Base-by-base conservation (phyloP, 2,888 invertebrate genomes). In the Heliothis peltigera region DNA sequence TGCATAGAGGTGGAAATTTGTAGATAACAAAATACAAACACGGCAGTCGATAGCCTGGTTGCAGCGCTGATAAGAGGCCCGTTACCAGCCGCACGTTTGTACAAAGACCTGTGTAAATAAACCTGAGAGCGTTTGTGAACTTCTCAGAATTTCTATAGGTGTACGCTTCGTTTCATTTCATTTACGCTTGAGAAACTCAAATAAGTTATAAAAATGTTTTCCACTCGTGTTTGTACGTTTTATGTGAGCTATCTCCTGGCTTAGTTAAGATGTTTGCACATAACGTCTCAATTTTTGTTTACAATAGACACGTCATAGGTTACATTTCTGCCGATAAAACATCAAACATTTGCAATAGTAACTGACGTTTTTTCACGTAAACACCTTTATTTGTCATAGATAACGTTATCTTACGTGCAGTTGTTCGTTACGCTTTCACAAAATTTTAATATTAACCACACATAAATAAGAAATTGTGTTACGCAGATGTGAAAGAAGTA, bases 31-130 rank as follows among this genome's bases (percentile, higher is more conserved):
- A 84, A 82, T 77, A 82, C 90, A 93, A 93, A 93, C 92, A 92
- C 87, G 84, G 87, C 90, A 89, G 88, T 89, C 89, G 93, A 93
- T 93, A 93, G 91, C 93, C 92, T 90, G 92, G 90, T 91, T 93
- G 91, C 89, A 87, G 80, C 78, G 73, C 85, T 89, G 92, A 93
- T 93, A 92, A 87, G 80, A 61, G 66, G 57, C 74, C 84, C 84
- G 82, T 87, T 88, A 89, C 85, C 70, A 77, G 65, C 78, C 77
- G 76, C 70, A 62, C 82, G 84, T 88, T 87, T 87, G 74, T 75
- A 81, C 81, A 81, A 79, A 79, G 65, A 72, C 74, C 77, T 75
- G 72, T 74, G 54, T 66, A 81, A 77, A 80, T 79, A 80, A 77
- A 67, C 55, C 65, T 55, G 64, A 68, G 70, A 79, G 64, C 67